These are phyloP conservation scores for Syngnathus rostellatus DNA, from an alignment of 2,797 vertebrate genomes.

Conservation along the genomic window DNA sequence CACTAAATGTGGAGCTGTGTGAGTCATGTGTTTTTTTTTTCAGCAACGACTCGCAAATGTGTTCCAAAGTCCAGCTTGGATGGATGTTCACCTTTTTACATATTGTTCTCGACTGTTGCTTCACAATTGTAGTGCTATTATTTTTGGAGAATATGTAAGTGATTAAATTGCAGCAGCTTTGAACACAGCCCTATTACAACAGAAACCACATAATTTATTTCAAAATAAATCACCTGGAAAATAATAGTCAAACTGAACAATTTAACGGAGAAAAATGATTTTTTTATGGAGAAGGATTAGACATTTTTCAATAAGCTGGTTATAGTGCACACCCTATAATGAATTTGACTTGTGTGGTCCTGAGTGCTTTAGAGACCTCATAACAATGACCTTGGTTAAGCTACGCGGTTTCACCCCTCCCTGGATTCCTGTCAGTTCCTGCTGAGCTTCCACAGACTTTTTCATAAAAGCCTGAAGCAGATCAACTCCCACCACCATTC, in stretches of 20 bases:
- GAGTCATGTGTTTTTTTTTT: neutral
- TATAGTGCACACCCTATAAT: neutral
- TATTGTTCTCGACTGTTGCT: slow-evolving; percentile 8
- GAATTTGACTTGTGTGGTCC: neutral
- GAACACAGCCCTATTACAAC: neutral
- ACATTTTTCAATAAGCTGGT: neutral
- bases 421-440: slow-evolving; percentile 41
- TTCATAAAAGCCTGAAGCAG: slow-evolving; percentile 40
- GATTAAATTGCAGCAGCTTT: slow-evolving; percentile 5
- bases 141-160: slow-evolving; percentile 10
- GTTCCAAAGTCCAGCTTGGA: slow-evolving; percentile 5
- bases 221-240: too few species aligned
- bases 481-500: slow-evolving; percentile 39
- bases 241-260: neutral
- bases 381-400: slow-evolving; percentile 26
- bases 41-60: neutral
- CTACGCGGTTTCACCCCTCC: slow-evolving; percentile 42
- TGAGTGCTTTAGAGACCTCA: neutral
- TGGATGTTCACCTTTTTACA: slow-evolving; percentile 27
- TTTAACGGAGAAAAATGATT: neutral
- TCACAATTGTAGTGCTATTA: slow-evolving; percentile 15
- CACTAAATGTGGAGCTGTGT: neutral
- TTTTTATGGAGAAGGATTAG: neutral
- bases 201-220: neutral
- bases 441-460: slow-evolving; percentile 35